These are phyloP conservation scores for Cheilosia urbana DNA, from an alignment of 2,888 invertebrate genomes.

Conservation along the genomic window DNA sequence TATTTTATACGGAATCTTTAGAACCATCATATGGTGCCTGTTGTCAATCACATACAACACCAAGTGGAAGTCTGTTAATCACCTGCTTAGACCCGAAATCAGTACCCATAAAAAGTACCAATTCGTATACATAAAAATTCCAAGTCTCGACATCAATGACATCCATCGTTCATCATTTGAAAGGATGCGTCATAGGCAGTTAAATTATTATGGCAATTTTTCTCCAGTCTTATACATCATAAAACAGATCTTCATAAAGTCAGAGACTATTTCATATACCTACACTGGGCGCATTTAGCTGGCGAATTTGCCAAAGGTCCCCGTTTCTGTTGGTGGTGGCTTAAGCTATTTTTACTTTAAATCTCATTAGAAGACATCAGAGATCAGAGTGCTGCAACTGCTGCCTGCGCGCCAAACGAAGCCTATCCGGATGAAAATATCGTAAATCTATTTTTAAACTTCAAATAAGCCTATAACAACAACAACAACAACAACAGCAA, in stretches of 20 bases:
- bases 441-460: slow-evolving; percentile 65
- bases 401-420: slow-evolving; percentile 24
- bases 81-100: too few relatives aligned
- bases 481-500: background rate
- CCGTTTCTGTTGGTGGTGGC: background rate
- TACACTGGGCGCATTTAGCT: background rate
- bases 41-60: too few relatives aligned
- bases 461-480: slow-evolving; percentile 4
- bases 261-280: background rate
- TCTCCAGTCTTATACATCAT: slow-evolving; percentile 7
- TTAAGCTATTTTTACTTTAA: slow-evolving; percentile 48
- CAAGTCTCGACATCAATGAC: background rate
- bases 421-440: slow-evolving; percentile 51
- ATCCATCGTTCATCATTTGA: background rate
- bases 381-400: slow-evolving; percentile 16
- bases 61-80: too few relatives aligned
- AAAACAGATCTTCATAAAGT: background rate
- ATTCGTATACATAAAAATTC: background rate
- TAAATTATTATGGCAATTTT: background rate
- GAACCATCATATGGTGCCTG: too few relatives aligned
- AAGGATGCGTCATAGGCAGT: slow-evolving; percentile 14
- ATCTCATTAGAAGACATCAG: slow-evolving; percentile 51
- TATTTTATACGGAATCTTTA: too few relatives aligned
- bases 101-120: background rate
- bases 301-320: background rate